Base-by-base conservation (phyloP, 1,140 invertebrate genomes). In the Alviniconcha marisindica region DNA sequence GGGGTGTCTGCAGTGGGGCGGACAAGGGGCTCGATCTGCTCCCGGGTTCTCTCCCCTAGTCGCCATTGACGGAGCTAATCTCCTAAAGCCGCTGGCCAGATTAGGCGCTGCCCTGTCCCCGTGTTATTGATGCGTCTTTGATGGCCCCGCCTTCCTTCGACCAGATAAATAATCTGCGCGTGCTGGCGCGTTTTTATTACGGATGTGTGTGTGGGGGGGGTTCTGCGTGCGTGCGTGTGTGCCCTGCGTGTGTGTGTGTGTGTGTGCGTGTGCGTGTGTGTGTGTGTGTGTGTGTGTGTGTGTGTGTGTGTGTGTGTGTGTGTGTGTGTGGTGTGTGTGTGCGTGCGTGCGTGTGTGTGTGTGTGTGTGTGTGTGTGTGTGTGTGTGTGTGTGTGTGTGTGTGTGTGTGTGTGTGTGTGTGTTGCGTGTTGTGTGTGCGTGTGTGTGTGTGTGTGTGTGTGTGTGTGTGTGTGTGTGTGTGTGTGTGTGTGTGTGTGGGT, bases 211-310 rank as follows among this genome's bases (percentile, higher is more conserved):
- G n/a, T n/a, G n/a, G n/a, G n/a, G n/a, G n/a, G n/a, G n/a, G n/a
- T n/a, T n/a, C n/a, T n/a, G n/a, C n/a, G n/a, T n/a, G n/a, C 60
- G 33, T 76, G 51, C 33, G 24, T 38, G 31, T 77, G 36, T 56
- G 31, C 71, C 63, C 42, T 82, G 71, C 74, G 31, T 33, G 48
- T 83, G 81, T 63, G 81, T 60, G 48, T 51, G 38, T 42, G 33
- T 71, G 36, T 15, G 2, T 71, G 36, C 40, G 24, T 71, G 36
- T 71, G 33, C 63, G 14, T 69, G 60, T 69, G 31, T 82, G 44
- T 74, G 44, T 48, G 63, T 66, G 36, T 66, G 78, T 81, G 69
- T 36, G 14, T 71, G 31, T 71, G 15, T n/a, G n/a, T n/a, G 44
- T 76, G n/a, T 33, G 14, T 77, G n/a, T 74, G 18, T 76, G 15